Evolutionary conservation across 1,140 invertebrate genomes (phyloP), one percentile per base, ranked within the genome.

Genomic region (Drosophila bifasciata): DNA sequence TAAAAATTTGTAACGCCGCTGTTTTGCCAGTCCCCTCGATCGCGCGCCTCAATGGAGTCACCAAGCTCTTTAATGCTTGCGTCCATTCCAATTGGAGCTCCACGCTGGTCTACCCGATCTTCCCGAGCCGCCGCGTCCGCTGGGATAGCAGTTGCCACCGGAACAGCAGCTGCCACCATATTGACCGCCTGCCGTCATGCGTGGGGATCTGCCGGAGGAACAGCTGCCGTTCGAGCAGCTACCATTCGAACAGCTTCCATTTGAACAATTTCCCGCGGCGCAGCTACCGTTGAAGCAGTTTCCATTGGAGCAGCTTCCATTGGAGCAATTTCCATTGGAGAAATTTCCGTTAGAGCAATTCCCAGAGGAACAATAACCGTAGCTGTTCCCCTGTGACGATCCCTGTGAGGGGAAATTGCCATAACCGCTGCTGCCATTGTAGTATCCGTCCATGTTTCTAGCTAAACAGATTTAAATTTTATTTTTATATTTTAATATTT

Each of bases 81-180:
- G 70, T 67, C 79, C 63, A 62, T 61, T 60, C 52, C 51, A 52
- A 8, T 44, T 41, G 41, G 25, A 7, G 39, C 49, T 76, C 44
- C 58, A 53, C 43, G 46, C 32, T 8, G 7, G 2, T 28, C 19
- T 19, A 17, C 11, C 40, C 5, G 25, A 2, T n/a, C 44, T 23
- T 0, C 36, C 41, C 8, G 40, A 16, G 21, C 41, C 16, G 21
- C 80, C 72, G 2, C 16, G 36, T n/a, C 76, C 66, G 13, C 66
- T 59, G 13, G 58, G 58, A 44, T 71, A 84, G 61, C 59, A 72
- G 5, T 59, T 66, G 8, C 69, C 61, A 17, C 69, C 70, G 25
- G 58, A 51, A 23, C 79, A 81, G 9, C 13, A 17, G 32, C 41
- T 60, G 50, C 36, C 62, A 4, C 48, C 32, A 19, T 19, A 15